Evolutionary conservation across 2,888 invertebrate genomes (phyloP).

Genomic region (Malthinus flaveolus): DNA sequence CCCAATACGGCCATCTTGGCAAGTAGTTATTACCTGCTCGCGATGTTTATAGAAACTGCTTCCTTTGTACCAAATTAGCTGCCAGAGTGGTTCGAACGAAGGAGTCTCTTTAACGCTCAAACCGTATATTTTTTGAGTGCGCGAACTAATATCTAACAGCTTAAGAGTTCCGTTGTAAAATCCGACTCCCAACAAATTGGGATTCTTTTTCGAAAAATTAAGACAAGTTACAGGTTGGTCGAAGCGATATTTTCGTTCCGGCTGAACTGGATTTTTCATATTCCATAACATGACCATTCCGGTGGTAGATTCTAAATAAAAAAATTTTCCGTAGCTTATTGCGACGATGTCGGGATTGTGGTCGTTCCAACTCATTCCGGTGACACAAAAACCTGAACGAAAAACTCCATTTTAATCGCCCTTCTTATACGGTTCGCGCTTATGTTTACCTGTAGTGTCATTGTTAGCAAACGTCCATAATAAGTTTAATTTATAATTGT

Average conservation of each 20-base stretch:
- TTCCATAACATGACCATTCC: constrained; percentile 79
- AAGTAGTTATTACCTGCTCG: constrained; percentile 62
- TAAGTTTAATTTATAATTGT: constrained; percentile 66
- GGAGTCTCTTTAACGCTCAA: constrained; percentile 62
- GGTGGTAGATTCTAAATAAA: constrained; percentile 58
- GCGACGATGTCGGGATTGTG: constrained; percentile 73
- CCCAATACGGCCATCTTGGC: constrained; percentile 60
- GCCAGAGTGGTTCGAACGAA: constrained; percentile 69
- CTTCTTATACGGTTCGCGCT: background rate
- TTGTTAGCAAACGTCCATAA: constrained; percentile 69
- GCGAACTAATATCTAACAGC: constrained; percentile 70
- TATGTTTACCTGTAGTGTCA: constrained; percentile 50
- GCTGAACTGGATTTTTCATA: constrained; percentile 77
- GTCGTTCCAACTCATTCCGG: constrained; percentile 68
- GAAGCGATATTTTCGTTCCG: constrained; percentile 70
- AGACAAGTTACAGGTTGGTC: constrained; percentile 67
- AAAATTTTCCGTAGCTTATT: constrained; percentile 73
- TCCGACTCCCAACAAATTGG: constrained; percentile 76
- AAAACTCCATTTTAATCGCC: background rate
- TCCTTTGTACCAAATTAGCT: constrained; percentile 63
- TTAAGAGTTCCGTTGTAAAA: constrained; percentile 73
- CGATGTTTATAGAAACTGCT: constrained; percentile 47
- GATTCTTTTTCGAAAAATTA: constrained; percentile 68
- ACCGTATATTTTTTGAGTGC: constrained; percentile 58
- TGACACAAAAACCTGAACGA: constrained; percentile 59